These are phyloP conservation scores for Eristalis intricaria DNA, from an alignment of 2,888 invertebrate species.

Conservation along the genomic window DNA sequence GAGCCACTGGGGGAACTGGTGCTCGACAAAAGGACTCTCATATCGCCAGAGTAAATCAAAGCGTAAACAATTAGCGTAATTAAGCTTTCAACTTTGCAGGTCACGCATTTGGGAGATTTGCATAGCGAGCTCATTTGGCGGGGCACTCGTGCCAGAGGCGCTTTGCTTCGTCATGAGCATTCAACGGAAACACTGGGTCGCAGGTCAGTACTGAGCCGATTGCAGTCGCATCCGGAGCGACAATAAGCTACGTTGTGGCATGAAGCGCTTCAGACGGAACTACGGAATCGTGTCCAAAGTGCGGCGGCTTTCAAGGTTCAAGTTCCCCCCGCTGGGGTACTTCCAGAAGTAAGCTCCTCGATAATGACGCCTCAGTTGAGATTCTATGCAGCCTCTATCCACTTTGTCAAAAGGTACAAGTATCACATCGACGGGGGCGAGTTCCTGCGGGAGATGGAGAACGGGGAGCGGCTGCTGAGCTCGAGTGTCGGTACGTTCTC, in stretches of 20 bases:
- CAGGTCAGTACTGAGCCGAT: slow-evolving; percentile 21
- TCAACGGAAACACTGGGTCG: neutral
- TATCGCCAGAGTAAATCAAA: slow-evolving; percentile 52
- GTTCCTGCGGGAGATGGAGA: slow-evolving; percentile 52
- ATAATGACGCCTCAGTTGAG: neutral
- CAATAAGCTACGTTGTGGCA: neutral
- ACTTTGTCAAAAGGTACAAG: slow-evolving; percentile 35
- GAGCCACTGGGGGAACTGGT: neutral
- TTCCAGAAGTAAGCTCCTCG: slow-evolving; percentile 48
- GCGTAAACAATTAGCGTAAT: slow-evolving; percentile 65
- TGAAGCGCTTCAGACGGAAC: slow-evolving; percentile 45
- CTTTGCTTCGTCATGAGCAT: neutral
- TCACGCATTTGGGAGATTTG: slow-evolving; percentile 66
- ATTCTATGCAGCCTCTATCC: slow-evolving; percentile 5
- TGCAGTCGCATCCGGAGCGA: slow-evolving; percentile 6
- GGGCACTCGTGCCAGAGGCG: neutral
- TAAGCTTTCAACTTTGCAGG: slow-evolving; percentile 55
- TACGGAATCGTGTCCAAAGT: slow-evolving; percentile 61
- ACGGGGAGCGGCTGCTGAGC: slow-evolving; percentile 18
- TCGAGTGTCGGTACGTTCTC: slow-evolving; percentile 5
- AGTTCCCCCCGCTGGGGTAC: slow-evolving; percentile 42
- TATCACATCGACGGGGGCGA: slow-evolving; percentile 43
- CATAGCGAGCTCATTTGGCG: slow-evolving; percentile 45
- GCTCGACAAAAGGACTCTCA: neutral
- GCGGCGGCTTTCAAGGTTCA: slow-evolving; percentile 39